Conservation (phyloP, 2,797 vertebrate species). For the Artibeus jamaicensis region DNA sequence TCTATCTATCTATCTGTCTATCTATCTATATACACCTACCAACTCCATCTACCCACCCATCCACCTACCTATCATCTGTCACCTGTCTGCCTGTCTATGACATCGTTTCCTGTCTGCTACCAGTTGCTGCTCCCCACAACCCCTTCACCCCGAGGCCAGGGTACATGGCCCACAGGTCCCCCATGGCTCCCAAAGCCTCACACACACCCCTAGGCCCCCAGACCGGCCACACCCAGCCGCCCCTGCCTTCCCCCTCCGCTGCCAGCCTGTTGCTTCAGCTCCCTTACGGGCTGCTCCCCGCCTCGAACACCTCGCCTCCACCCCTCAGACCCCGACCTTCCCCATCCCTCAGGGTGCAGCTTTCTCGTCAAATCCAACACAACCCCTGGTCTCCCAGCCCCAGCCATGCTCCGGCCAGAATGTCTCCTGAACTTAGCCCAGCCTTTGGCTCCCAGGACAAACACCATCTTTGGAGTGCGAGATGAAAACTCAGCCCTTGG, state of each 20-base stretch:
- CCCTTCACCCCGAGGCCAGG: not conserved
- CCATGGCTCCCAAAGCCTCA: not conserved
- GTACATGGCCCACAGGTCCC: not conserved
- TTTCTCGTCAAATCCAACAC: rapidly evolving
- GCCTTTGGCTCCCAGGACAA: rapidly evolving
- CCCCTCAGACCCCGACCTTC: not conserved
- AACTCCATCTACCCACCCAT: rapidly evolving
- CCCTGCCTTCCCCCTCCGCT: rapidly evolving
- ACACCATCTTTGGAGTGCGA: rapidly evolving
- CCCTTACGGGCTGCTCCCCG: not conserved
- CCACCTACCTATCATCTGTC: not conserved
- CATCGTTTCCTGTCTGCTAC: not conserved
- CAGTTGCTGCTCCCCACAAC: not conserved
- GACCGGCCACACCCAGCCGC: not conserved
- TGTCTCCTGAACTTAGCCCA: not conserved
- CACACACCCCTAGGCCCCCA: not conserved
- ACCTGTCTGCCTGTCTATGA: not conserved
- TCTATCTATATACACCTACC: not conserved
- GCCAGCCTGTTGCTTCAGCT: rapidly evolving
- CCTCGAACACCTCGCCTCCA: too few species aligned
- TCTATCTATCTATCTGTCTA: too few species aligned
- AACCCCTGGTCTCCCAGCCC: rapidly evolving
- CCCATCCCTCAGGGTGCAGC: not conserved
- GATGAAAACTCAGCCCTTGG: rapidly evolving
- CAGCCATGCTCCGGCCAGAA: not conserved